Evolutionary conservation across 2,797 vertebrate genomes (phyloP), one percentile per base, ranked within the genome.

Genomic region (Acipenser oxyrinchus): DNA sequence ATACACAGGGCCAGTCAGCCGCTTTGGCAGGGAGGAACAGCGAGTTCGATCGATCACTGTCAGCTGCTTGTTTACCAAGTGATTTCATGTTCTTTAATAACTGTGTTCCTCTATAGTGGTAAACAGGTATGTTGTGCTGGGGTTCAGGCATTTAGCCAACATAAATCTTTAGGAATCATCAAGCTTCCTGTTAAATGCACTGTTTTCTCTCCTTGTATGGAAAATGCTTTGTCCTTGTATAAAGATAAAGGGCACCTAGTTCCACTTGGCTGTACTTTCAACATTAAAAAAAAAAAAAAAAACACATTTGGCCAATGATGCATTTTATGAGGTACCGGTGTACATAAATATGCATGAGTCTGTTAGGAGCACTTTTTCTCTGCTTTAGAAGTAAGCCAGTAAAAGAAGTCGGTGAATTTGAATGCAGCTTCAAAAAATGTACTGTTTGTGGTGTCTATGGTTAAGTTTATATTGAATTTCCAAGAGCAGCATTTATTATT

Each of bases 1-100:
- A 95, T 86, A 90, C 90, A 93, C 93, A 79, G 74, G 83, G 82
- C 89, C 88, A 91, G 91, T 94, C 93, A 95, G 92, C 90, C 93
- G 86, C 88, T 90, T 89, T 83, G 84, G 84, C 81, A 83, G 82
- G 87, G 80, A 86, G 78, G 81, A 81, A 78, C 74, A 84, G 87
- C 88, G 81, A 87, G 83, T 82, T 82, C 83, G 89, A 94, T 95
- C 88, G 83, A 92, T 95, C 93, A 95, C 81, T 66, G 87, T 92
- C 93, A 86, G 73, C 62, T 76, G 75, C 74, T 84, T 86, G 82
- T 88, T 86, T 85, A 85, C 85, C 81, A 72, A 83, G 86, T 79
- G 80, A 82, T 83, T 84, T 78, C 74, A 76, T 79, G 82, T 78
- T 76, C 79, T 86, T 84, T 88, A 88, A 88, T 88, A 88, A 86